Evolutionary conservation across 2,888 invertebrate genomes (phyloP).

Genomic region (Trichacis sp.): DNA sequence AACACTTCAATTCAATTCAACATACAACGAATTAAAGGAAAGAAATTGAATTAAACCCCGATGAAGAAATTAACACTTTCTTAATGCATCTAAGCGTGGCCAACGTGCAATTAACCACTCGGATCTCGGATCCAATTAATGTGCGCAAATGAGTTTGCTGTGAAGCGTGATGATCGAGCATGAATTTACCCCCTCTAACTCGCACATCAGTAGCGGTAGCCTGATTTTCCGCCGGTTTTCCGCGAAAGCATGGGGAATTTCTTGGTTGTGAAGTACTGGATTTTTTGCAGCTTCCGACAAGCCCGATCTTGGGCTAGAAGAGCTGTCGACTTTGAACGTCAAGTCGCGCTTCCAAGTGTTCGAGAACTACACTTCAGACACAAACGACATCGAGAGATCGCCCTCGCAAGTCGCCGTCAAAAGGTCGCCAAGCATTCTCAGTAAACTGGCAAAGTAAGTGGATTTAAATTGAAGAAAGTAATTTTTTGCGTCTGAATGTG

Average conservation of each 20-base stretch:
- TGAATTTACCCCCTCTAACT: not conserved
- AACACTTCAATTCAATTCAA: no score
- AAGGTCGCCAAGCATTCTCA: constrained; percentile 81
- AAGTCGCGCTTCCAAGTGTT: constrained; percentile 89
- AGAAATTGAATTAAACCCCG: not conserved
- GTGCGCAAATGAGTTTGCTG: not conserved
- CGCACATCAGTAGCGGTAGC: no score
- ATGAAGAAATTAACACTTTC: not conserved
- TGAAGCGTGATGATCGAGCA: not conserved
- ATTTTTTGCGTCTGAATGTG: no score
- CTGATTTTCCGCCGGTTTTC: no score
- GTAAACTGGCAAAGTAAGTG: constrained; percentile 83
- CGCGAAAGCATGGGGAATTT: no score
- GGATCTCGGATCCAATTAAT: not conserved
- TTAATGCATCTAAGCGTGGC: not conserved
- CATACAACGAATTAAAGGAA: not conserved
- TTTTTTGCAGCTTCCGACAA: constrained; percentile 81
- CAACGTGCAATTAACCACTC: not conserved
- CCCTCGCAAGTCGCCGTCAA: constrained; percentile 73
- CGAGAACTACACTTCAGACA: constrained; percentile 73
- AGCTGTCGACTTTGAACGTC: constrained; percentile 84
- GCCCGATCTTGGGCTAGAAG: constrained; percentile 86
- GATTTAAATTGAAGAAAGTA: not conserved
- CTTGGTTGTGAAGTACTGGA: no score
- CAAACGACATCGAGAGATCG: constrained; percentile 69